Evolutionary conservation across 2,797 vertebrate species (phyloP).

Genomic region (Balearica regulorum): DNA sequence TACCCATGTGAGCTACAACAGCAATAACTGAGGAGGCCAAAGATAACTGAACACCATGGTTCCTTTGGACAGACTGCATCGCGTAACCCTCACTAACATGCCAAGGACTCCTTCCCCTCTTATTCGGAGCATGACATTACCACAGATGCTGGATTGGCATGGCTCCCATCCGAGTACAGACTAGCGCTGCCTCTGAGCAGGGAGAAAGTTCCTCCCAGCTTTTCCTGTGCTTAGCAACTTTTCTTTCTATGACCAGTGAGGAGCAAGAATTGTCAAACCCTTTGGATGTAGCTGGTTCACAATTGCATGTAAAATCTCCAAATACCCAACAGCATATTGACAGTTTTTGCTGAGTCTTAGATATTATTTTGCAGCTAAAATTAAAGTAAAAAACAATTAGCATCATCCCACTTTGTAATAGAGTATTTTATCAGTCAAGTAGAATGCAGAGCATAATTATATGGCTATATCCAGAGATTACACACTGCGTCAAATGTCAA

Average conservation of each 20-base stretch:
- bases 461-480: constrained; percentile 34
- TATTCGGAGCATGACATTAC: not conserved
- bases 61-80: not conserved
- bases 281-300: not conserved
- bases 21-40: not conserved
- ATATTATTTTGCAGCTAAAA: constrained; percentile 55
- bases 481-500: constrained; percentile 23
- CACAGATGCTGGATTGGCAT: not conserved
- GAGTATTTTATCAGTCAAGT: constrained; percentile 37
- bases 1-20: not conserved
- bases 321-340: not conserved
- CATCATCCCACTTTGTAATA: constrained; percentile 26
- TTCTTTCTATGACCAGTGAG: not conserved
- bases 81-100: not conserved
- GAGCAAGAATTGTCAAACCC: not conserved
- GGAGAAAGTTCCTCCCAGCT: not conserved
- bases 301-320: not conserved
- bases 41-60: accelerated
- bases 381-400: constrained; percentile 43
- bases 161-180: not conserved
- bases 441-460: constrained; percentile 34
- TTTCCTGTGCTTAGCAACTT: not conserved
- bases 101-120: not conserved
- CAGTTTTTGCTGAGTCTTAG: not conserved
- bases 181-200: not conserved